Evolutionary conservation across 1,140 invertebrate species (phyloP).

Genomic region (Chymomyza costata): DNA sequence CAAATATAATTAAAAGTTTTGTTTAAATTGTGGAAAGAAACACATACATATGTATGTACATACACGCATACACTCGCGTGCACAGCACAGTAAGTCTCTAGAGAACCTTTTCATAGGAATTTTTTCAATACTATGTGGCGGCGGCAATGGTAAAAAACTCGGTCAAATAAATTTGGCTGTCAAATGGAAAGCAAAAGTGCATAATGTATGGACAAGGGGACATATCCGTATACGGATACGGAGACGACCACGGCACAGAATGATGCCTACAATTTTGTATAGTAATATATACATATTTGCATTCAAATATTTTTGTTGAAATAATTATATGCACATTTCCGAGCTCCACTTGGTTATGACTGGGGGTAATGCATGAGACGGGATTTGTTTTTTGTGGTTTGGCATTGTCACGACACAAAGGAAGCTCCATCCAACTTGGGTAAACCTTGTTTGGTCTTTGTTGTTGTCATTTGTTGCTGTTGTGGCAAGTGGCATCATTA

Average conservation of each 20-base stretch:
- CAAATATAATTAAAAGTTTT: slow-evolving; percentile 66
- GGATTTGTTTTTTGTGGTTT: slow-evolving; percentile 45
- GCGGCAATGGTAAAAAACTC: slow-evolving; percentile 45
- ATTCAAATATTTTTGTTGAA: slow-evolving; percentile 65
- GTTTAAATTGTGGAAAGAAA: slow-evolving; percentile 50
- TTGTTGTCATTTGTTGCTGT: slow-evolving; percentile 24
- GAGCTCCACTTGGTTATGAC: slow-evolving; percentile 46
- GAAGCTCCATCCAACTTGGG: slow-evolving; percentile 21
- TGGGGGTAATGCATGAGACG: slow-evolving; percentile 50
- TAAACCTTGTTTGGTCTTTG: slow-evolving; percentile 14
- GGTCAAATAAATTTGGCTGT: slow-evolving; percentile 63
- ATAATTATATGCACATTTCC: slow-evolving; percentile 69
- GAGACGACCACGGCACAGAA: slow-evolving; percentile 21
- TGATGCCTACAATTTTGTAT: slow-evolving; percentile 39
- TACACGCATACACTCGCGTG: no score
- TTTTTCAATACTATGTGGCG: slow-evolving; percentile 14
- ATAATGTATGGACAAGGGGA: slow-evolving; percentile 55
- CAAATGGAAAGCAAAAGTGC: slow-evolving; percentile 63
- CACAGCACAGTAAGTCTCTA: slow-evolving; percentile 40
- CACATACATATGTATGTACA: no score
- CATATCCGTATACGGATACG: no score
- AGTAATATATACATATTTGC: no score
- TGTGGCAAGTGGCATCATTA: slow-evolving; percentile 50
- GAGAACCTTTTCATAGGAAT: no score
- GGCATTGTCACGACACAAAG: slow-evolving; percentile 55